Evolutionary conservation across 92 coral and sea anemone genomes (phyloP).

Genomic region (Siderastrea siderea): DNA sequence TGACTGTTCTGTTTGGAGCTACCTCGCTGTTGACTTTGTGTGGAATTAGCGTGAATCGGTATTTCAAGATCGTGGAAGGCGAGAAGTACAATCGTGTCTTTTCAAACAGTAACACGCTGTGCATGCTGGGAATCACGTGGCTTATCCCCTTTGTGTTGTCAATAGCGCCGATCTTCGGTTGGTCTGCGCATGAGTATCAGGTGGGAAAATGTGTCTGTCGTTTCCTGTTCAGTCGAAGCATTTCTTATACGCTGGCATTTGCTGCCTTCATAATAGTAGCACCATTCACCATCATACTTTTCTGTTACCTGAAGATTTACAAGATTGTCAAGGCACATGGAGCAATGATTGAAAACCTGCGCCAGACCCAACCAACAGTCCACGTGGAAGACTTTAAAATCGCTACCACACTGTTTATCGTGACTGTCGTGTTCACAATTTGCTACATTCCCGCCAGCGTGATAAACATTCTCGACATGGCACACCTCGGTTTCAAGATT

Average conservation of each 20-base stretch:
- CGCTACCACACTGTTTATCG: conserved; percentile 63
- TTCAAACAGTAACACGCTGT: too few species aligned
- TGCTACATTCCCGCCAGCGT: conserved; percentile 81
- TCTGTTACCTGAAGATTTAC: conserved; percentile 70
- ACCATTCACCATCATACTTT: conserved; percentile 60
- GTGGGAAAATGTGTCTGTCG: conserved; percentile 79
- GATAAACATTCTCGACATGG: conserved; percentile 74
- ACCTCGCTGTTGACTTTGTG: conserved; percentile 66
- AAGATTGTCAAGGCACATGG: conserved; percentile 51
- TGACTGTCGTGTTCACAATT: conserved; percentile 65
- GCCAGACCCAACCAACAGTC: conserved; percentile 34
- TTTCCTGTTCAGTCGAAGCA: conserved; percentile 67
- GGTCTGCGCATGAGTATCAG: conserved; percentile 80
- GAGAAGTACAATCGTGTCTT: too few species aligned
- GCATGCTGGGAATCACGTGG: too few species aligned
- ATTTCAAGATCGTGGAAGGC: too few species aligned
- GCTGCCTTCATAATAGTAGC: conserved; percentile 38
- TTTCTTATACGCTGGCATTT: conserved; percentile 74
- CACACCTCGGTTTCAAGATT: conserved; percentile 26
- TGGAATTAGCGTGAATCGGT: conserved; percentile 74
- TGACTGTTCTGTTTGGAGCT: conserved; percentile 66
- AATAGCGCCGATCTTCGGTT: conserved; percentile 74
- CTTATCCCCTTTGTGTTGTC: too few species aligned
- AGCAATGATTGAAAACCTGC: conserved; percentile 40
- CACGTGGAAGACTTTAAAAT: conserved; percentile 75